Evolutionary conservation across 2,797 vertebrate species (phyloP), one percentile per base, ranked within the genome.

Genomic region (Chrysocyon brachyurus): DNA sequence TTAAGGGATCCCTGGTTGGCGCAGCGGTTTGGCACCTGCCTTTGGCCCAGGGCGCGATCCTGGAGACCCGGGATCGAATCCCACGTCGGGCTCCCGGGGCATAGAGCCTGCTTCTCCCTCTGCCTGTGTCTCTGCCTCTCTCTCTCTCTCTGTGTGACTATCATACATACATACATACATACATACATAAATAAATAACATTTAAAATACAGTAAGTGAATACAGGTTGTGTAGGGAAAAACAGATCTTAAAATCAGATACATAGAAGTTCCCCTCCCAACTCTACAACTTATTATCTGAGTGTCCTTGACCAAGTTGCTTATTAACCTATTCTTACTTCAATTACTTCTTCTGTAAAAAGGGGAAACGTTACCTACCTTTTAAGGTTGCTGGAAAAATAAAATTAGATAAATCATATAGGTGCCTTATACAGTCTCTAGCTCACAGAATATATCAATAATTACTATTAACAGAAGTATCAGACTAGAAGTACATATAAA

Each of bases 351-450:
- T 21, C 57, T 85, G 31, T 87, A 75, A 86, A 96, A 70, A 26
- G 33, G 11, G n/a, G 4, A 86, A 93, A 92, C 52, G 87, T 19
- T 78, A 96, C 52, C 59, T 95, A 63, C 87, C 52, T 57, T 82
- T 16, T 75, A 89, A 86, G 33, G 54, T 3, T 73, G 57, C 36
- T 93, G 12, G 49, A 87, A 89, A 72, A 94, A 94, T 73, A 96
- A 96, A 96, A 85, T 81, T 59, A 91, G 82, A 92, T 77, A 57
- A 91, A 91, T 70, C 93, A 82, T 46, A 19, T 89, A 94, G 70
- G 68, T 93, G 54, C 10, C 33, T 91, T 57, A 83, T 73, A 66
- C 3, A 84, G 33, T 86, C 57, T 88, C 52, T 70, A 82, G 40
- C 46, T 87, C 66, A 92, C 11, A 92, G 31, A 70, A 63, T 77